Conservation (phyloP, 2,113 vertebrate species). For the Mustelus asterias region DNA sequence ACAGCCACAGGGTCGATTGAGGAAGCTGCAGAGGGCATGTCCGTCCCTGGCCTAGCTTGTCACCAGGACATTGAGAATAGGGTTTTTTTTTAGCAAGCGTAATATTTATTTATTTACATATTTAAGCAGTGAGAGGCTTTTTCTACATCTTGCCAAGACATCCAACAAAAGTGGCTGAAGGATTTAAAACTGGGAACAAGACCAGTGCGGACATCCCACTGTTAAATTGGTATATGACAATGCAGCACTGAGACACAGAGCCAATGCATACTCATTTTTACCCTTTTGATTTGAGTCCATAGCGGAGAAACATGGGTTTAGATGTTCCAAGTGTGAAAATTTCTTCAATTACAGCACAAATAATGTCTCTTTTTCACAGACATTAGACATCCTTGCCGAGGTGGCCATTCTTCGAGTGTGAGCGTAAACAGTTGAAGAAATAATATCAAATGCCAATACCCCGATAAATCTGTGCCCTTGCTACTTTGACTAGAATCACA, state of each 20-base stretch:
- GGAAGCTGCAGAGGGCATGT: background rate
- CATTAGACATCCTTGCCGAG: background rate
- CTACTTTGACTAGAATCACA: background rate
- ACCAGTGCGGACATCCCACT: background rate
- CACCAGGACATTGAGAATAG: background rate
- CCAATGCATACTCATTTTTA: background rate
- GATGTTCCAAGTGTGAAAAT: background rate
- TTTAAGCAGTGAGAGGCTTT: background rate
- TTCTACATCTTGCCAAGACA: background rate
- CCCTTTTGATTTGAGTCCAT: background rate
- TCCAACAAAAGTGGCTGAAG: background rate
- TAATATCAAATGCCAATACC: background rate
- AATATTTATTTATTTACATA: too few species aligned
- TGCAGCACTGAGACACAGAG: background rate
- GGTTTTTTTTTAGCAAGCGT: background rate
- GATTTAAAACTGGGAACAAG: background rate
- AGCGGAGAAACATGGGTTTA: background rate
- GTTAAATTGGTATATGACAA: background rate
- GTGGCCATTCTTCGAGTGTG: background rate
- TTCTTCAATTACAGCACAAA: background rate
- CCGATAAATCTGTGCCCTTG: background rate
- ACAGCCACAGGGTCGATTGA: background rate
- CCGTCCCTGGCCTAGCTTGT: background rate
- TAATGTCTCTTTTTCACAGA: background rate
- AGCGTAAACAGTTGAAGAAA: background rate